Percentiles rank a stretch among this genome's conserved stretches.
phyloP scores from a whole-genome alignment of 2,113 vertebrate genomes.

The Perca flavescens region DNA sequence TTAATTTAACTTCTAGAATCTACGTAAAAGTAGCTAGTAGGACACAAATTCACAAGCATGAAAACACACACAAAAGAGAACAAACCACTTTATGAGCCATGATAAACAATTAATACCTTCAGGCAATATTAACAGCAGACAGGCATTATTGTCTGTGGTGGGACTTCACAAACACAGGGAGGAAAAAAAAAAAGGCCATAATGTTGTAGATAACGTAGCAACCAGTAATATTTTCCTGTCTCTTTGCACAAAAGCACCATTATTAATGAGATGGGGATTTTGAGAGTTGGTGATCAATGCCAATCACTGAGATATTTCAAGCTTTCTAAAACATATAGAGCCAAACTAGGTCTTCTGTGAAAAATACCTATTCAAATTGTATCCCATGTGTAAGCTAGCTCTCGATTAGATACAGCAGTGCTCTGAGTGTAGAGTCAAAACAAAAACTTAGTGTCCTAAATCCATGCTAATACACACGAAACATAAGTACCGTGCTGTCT shows the following conservation, averaged over 20 bases:
- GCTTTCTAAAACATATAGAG: not conserved
- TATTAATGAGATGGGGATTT: constrained; percentile 4
- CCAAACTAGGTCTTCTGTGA: not conserved
- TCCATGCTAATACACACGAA: too few species aligned
- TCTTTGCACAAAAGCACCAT: not conserved
- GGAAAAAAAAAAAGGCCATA: not conserved
- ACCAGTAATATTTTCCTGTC: not conserved
- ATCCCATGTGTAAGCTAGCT: not conserved
- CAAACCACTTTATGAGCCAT: constrained; percentile 32
- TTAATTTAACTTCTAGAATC: not conserved
- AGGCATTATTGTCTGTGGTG: constrained; percentile 16
- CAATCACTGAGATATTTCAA: not conserved
- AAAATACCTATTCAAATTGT: not conserved
- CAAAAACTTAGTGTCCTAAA: not conserved
- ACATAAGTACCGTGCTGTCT: too few species aligned
- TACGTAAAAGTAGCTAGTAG: too few species aligned
- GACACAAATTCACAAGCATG: not conserved
- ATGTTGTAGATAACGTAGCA: constrained; percentile 13
- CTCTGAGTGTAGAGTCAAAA: not conserved
- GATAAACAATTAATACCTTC: constrained; percentile 52
- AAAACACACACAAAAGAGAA: not conserved
- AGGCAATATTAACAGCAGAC: constrained; percentile 48
- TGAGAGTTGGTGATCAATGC: constrained; percentile 7
- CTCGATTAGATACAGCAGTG: not conserved
- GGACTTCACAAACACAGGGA: constrained; percentile 10